Percentiles rank a stretch among this genome's conserved stretches.
Conservation (phyloP, 2,797 vertebrate genomes). For the Takifugu rubripes region DNA sequence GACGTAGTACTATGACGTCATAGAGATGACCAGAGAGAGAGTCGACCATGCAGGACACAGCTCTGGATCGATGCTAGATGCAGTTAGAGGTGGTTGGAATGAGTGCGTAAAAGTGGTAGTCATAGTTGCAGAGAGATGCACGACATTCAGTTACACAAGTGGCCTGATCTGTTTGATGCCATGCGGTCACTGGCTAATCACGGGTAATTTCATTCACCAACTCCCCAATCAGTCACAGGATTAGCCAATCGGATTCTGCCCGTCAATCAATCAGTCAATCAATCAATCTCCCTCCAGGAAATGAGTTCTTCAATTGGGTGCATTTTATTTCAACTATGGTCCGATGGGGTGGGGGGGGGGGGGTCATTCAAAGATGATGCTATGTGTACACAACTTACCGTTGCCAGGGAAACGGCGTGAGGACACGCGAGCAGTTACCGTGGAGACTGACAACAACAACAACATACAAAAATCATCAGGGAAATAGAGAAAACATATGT, state of each 20-base stretch:
- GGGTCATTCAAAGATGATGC: constrained; percentile 82
- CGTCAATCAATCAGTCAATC: constrained; percentile 36
- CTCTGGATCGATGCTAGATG: constrained; percentile 70
- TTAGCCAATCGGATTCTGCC: constrained; percentile 67
- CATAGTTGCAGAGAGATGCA: constrained; percentile 72
- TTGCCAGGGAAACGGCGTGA: constrained; percentile 83
- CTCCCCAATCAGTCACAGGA: constrained; percentile 71
- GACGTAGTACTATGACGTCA: constrained; percentile 67
- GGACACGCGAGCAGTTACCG: constrained; percentile 86
- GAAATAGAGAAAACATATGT: constrained; percentile 83
- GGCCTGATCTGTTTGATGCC: constrained; percentile 60
- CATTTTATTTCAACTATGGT: constrained; percentile 56
- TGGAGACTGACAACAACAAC: constrained; percentile 86
- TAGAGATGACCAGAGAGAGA: constrained; percentile 71
- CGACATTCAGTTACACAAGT: constrained; percentile 72
- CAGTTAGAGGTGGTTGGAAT: constrained; percentile 77
- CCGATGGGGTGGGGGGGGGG: constrained; percentile 66
- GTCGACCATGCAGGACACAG: constrained; percentile 76
- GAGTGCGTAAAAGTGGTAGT: constrained; percentile 75
- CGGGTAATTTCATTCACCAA: constrained; percentile 68
- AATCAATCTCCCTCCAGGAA: constrained; percentile 56
- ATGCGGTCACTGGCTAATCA: constrained; percentile 75
- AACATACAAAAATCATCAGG: constrained; percentile 86
- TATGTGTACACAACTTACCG: constrained; percentile 86
- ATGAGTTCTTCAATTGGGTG: constrained; percentile 64